Evolutionary conservation across 2,113 vertebrate species (phyloP).

Genomic region (Gorsachius goisagi): DNA sequence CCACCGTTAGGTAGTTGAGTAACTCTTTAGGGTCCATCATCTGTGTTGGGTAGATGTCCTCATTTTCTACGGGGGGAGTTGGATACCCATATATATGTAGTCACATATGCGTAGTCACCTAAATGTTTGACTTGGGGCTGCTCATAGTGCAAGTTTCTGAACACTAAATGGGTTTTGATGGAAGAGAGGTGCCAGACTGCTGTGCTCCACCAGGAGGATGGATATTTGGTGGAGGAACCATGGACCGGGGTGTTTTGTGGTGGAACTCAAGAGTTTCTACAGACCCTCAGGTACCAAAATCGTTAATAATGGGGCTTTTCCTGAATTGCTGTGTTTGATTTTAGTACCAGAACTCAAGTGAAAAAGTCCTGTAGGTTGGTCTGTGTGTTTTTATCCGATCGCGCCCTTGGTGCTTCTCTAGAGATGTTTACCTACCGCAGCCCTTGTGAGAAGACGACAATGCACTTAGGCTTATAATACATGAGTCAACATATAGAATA

Average conservation of each 20-base stretch:
- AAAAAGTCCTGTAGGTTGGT: not conserved
- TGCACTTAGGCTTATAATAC: rapidly evolving
- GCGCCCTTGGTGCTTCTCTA: not conserved
- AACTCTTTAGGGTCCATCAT: not conserved
- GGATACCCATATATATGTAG: no score
- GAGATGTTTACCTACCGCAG: not conserved
- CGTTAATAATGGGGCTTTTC: not conserved
- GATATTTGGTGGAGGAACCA: not conserved
- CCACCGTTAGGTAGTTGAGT: not conserved
- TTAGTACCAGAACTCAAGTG: not conserved
- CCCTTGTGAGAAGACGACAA: not conserved
- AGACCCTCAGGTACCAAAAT: not conserved
- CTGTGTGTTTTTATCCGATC: not conserved
- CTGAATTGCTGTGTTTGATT: not conserved
- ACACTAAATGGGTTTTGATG: rapidly evolving
- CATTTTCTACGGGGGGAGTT: no score
- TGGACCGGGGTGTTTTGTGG: no score
- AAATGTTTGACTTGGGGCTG: not conserved
- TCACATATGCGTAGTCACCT: no score
- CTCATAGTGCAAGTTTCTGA: not conserved
- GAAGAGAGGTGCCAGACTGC: not conserved
- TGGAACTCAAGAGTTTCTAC: not conserved
- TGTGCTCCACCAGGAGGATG: not conserved
- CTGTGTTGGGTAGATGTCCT: not conserved
- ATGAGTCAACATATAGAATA: not conserved